phyloP scores from a whole-genome alignment of 2,113 vertebrate genomes.

The Hippotragus niger region DNA sequence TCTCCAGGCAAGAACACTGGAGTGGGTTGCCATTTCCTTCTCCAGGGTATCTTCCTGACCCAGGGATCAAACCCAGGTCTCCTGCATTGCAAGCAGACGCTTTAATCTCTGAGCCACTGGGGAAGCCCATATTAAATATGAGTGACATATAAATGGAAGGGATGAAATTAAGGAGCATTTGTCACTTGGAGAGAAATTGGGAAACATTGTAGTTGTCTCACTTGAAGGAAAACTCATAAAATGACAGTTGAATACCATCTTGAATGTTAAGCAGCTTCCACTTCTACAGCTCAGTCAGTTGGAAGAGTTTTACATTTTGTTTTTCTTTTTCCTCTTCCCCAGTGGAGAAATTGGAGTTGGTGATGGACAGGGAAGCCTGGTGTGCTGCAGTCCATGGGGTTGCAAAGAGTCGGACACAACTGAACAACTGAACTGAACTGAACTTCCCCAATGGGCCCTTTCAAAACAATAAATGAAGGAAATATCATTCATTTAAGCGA shows the following conservation, averaged over 20 bases:
- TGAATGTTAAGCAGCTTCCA: constrained; percentile 88
- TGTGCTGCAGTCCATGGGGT: neutral
- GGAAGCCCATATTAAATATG: constrained; percentile 88
- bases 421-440: neutral
- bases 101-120: no score
- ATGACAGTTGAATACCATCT: constrained; percentile 89
- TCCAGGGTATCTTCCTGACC: no score
- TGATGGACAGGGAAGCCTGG: neutral
- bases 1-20: no score
- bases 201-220: constrained; percentile 92
- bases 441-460: constrained; percentile 72
- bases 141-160: constrained; percentile 95
- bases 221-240: constrained; percentile 95
- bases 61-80: no score
- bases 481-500: constrained; percentile 88
- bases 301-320: constrained; percentile 86
- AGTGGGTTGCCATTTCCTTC: no score
- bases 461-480: constrained; percentile 83
- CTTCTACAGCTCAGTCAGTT: constrained; percentile 89
- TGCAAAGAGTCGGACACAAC: accelerated
- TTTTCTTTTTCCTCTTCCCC: constrained; percentile 63
- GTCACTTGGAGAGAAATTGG: constrained; percentile 91
- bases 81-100: no score
- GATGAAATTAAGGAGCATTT: constrained; percentile 94
- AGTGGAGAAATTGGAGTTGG: neutral